Conservation (phyloP, 2,888 invertebrate species). For the Rhyacophila evoluta region DNA sequence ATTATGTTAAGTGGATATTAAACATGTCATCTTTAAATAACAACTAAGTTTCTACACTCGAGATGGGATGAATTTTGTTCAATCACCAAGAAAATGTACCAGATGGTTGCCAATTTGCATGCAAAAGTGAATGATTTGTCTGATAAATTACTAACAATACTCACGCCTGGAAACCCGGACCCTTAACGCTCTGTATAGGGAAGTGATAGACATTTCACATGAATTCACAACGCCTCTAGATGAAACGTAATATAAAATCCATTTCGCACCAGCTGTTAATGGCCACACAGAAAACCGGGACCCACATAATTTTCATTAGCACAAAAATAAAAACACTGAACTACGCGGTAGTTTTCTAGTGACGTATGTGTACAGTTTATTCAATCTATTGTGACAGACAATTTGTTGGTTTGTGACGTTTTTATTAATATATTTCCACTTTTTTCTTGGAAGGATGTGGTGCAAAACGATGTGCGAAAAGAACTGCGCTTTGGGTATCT, state of each 20-base stretch:
- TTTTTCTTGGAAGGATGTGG: neutral
- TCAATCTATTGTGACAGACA: no score
- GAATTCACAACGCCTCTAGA: neutral
- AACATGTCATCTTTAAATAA: no score
- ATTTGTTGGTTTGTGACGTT: neutral
- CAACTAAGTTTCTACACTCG: no score
- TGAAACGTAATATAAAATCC: neutral
- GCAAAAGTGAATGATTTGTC: neutral
- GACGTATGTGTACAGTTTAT: neutral
- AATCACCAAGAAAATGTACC: neutral
- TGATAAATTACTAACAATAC: conserved; percentile 29
- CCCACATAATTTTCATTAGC: neutral
- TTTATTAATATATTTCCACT: neutral
- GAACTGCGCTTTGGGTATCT: neutral
- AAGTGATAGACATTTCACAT: conserved; percentile 49
- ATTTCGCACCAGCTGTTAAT: neutral
- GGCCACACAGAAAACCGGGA: conserved; percentile 22
- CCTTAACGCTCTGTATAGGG: conserved; percentile 52
- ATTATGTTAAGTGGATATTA: no score
- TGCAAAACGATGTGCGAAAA: conserved; percentile 2
- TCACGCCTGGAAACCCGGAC: conserved; percentile 50
- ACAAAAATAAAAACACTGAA: neutral
- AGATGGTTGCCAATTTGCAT: neutral
- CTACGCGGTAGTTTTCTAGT: no score
- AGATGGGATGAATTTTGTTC: no score